Base-by-base conservation (phyloP, 2,797 vertebrate species). In the Xiphorhynchus erythropygius region DNA sequence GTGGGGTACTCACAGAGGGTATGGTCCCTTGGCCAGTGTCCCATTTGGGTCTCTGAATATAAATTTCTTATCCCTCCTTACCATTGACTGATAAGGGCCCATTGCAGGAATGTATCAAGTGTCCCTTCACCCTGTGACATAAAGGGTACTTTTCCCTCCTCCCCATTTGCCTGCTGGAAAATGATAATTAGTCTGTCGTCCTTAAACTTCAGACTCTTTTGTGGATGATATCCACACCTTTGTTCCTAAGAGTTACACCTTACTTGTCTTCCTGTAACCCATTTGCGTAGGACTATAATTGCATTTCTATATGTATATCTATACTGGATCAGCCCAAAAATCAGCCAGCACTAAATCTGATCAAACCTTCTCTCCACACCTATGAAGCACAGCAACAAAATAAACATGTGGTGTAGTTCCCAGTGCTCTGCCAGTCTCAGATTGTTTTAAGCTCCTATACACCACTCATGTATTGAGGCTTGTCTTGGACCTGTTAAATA, bases 51-150 rank as follows among this genome's bases (percentile, higher is more conserved):
- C 17, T 52, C 46, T 49, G 19, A 15, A 27, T 2, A 2, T 5
- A 13, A 0, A 2, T 69, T 89, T 84, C 15, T 56, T 68, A 11
- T 57, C 12, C 27, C 3, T 42, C 2, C 6, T 28, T 49, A 7
- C 6, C 7, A 3, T 44, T 80, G 73, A 13, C 15, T 71, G 35
- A 46, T 57, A 41, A 15, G 5, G 1, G 2, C 3, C 5, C 15
- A 33, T 1, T 15, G 9, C 2, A 1, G 5, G 7, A 79, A 2
- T 8, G 15, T 2, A 2, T 10, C 8, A 70, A n/a, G 7, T 64
- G 5, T 6, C 25, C 2, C 13, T 60, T 27, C 7, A 63, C 3
- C 5, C 37, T 2, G 0, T 17, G 33, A 50, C 41, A 69, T 5
- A 76, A 62, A 14, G 1, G 21, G 7, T 13, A 76, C 9, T 32